Percentiles rank a stretch among this genome's conserved stretches.
Evolutionary conservation across 2,797 vertebrate genomes (phyloP).

Genomic region (Enteromius paludinosus): DNA sequence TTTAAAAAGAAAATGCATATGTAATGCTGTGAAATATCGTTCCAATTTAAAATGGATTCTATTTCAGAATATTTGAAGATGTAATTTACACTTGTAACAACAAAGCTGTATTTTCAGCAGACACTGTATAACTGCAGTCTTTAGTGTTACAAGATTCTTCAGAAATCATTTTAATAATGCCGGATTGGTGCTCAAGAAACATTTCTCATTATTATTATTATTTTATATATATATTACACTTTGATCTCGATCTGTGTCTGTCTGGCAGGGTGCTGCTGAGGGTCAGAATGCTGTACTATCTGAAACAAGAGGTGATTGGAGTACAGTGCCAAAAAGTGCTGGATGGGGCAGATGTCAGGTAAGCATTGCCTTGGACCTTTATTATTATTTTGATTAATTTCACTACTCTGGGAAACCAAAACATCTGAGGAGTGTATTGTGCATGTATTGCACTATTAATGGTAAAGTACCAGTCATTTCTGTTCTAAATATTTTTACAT

Average conservation of each 20-base stretch:
- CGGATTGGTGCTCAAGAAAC: neutral
- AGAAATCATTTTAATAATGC: neutral
- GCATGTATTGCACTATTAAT: neutral
- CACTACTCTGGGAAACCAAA: neutral
- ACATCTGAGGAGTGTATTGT: neutral
- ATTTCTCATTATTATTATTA: neutral
- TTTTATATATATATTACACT: neutral
- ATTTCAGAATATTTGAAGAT: neutral
- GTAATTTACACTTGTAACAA: neutral
- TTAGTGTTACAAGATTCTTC: neutral
- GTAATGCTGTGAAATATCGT: neutral
- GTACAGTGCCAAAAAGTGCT: constrained; percentile 90
- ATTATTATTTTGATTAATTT: neutral
- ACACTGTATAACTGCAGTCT: neutral
- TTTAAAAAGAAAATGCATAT: neutral
- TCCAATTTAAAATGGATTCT: neutral
- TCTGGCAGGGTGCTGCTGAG: constrained; percentile 91
- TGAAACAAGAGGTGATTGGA: constrained; percentile 99
- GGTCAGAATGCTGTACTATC: constrained; percentile 99
- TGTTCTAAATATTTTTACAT: neutral
- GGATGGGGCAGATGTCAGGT: constrained; percentile 92
- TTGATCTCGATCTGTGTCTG: constrained; percentile 33
- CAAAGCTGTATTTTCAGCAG: neutral
- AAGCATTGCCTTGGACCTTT: constrained; percentile 65
- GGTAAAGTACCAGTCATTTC: neutral